Evolutionary conservation across 1,140 invertebrate genomes (phyloP).

Genomic region (Ptiloglossa arizonensis): DNA sequence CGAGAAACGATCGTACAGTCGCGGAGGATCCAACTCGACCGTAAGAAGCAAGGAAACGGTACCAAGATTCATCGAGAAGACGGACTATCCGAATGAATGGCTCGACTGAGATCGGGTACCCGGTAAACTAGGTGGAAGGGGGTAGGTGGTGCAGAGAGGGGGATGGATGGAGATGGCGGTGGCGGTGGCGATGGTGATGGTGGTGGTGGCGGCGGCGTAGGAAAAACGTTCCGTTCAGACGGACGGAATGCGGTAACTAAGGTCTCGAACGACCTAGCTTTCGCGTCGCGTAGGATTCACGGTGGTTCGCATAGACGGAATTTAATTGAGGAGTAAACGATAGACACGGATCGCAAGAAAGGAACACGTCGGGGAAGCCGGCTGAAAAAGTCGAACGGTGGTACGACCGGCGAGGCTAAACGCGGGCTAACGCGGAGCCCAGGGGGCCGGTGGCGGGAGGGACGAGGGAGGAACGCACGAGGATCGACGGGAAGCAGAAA

Average conservation of each 20-base stretch:
- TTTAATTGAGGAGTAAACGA: neutral
- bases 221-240: constrained; percentile 50
- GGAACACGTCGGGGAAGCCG: neutral
- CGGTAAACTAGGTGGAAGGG: constrained; percentile 60
- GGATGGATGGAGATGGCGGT: too few species aligned
- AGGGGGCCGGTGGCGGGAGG: neutral
- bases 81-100: constrained; percentile 71
- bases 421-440: neutral
- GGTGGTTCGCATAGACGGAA: neutral
- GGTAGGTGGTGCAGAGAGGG: too few species aligned
- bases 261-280: constrained; percentile 11
- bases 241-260: constrained; percentile 21
- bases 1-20: neutral
- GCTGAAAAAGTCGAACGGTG: constrained; percentile 3
- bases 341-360: neutral
- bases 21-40: neutral
- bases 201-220: too few species aligned
- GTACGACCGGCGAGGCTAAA: neutral
- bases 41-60: constrained; percentile 52
- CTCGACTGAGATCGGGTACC: constrained; percentile 63
- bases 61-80: constrained; percentile 23
- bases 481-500: neutral
- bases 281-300: constrained; percentile 11
- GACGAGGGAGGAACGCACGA: neutral
- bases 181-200: too few species aligned